Conservation (phyloP, 2,113 vertebrate genomes). For the Solea senegalensis region DNA sequence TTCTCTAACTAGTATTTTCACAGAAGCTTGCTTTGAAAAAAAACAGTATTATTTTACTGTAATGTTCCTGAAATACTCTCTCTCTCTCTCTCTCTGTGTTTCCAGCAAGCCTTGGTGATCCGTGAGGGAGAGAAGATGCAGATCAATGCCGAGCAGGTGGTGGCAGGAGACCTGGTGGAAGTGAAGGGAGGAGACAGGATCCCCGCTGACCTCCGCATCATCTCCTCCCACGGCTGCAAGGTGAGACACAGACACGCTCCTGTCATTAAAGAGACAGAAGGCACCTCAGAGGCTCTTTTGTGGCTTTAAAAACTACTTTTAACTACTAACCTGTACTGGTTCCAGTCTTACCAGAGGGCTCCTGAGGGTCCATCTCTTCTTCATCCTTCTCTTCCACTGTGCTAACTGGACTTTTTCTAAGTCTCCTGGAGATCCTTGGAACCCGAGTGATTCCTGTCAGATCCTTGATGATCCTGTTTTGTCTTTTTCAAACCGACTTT, state of each 20-base stretch:
- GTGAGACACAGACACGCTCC: constrained; percentile 53
- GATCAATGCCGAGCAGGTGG: constrained; percentile 91
- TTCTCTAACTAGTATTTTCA: too few relatives aligned
- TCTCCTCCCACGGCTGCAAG: constrained; percentile 93
- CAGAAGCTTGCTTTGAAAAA: too few relatives aligned
- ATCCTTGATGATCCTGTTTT: not conserved
- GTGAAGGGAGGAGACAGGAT: constrained; percentile 93
- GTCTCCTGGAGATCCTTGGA: too few relatives aligned
- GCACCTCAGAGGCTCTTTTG: not conserved
- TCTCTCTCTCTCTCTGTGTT: not conserved
- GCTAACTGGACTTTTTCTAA: not conserved
- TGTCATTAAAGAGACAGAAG: not conserved
- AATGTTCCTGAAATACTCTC: not conserved
- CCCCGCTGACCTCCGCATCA: constrained; percentile 89
- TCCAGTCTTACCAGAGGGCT: not conserved
- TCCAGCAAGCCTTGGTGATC: constrained; percentile 92
- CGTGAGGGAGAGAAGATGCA: constrained; percentile 94
- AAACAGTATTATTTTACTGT: not conserved
- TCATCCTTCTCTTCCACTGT: not conserved
- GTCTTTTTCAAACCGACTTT: too few relatives aligned
- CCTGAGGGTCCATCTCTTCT: not conserved
- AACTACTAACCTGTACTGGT: too few relatives aligned
- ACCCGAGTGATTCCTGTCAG: too few relatives aligned
- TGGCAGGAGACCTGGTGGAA: constrained; percentile 91
- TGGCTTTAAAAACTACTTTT: too few relatives aligned